Base-by-base conservation (phyloP, 1,140 invertebrate genomes). In the Ceratina australensis region DNA sequence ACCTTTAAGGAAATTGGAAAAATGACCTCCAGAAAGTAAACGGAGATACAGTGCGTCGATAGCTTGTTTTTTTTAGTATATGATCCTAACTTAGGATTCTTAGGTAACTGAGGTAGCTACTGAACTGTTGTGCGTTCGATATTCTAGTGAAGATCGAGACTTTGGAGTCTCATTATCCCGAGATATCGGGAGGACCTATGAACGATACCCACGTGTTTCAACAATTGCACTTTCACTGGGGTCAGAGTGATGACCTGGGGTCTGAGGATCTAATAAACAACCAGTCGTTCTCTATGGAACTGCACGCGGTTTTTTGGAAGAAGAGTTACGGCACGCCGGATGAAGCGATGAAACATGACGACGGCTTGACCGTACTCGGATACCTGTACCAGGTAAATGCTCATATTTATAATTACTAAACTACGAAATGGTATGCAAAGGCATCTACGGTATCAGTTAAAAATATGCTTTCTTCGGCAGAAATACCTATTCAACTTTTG, bases 251-350 rank as follows among this genome's bases (percentile, higher is more conserved):
- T 83, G 93, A 93, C 0, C 90, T 95, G 63, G 98, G 98, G 33
- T 98, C 97, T 1, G 98, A 99, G 91, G 97, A 98, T 92, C 94
- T 94, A 26, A 95, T 99, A 22, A 96, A 97, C 75, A 95, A 95
- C 82, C 87, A 83, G 18, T 90, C 92, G 88, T 92, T 82, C 81
- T 95, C 96, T 1, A 95, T 96, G 93, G 96, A 98, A 91, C 89
- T 98, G 3, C 97, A 98, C 90, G 95, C 97, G 87, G 97, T 98
- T 0, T 96, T 98, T 88, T 97, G 94, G 86, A 97, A 97, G 86
- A 92, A 93, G 59, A 92, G 93, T 16, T 98, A 97, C 86, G 91
- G 91, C 0, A 93, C 91, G 33, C 93, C 95, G 26, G 85, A 88
- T 0, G 93, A 95, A 59, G 96, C 97, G 0, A 81, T 95, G 3